These are phyloP conservation scores for Macrobrachium nipponense DNA, from an alignment of 1,140 invertebrate species.

Conservation along the genomic window DNA sequence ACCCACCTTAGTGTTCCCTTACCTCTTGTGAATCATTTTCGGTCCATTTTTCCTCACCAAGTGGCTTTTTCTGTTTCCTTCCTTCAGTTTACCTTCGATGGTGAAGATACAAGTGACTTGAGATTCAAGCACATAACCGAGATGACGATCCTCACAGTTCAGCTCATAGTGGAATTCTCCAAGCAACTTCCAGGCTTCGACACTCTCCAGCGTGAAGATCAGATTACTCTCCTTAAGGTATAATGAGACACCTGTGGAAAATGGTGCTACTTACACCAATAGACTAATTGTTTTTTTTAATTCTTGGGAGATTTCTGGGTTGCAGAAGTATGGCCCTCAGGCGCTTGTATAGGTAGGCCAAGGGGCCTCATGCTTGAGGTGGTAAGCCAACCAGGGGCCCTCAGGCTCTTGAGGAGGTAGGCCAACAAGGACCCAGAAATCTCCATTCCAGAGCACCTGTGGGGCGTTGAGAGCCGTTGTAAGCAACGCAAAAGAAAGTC, in stretches of 20 bases:
- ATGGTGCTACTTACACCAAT: constrained; percentile 36
- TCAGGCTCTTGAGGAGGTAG: not conserved
- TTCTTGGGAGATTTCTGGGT: constrained; percentile 54
- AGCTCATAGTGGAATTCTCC: constrained; percentile 97
- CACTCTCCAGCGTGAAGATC: constrained; percentile 92
- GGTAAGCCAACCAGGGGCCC: not conserved
- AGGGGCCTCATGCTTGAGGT: not conserved
- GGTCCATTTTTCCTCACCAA: constrained; percentile 53
- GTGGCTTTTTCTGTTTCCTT: constrained; percentile 59
- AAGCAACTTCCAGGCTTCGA: constrained; percentile 95
- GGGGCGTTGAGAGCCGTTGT: constrained; percentile 12
- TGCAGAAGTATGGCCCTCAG: not conserved
- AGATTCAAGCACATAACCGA: constrained; percentile 93
- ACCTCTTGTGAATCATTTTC: constrained; percentile 59
- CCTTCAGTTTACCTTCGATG: constrained; percentile 61
- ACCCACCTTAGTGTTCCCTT: constrained; percentile 54
- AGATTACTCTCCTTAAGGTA: constrained; percentile 95
- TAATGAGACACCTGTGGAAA: constrained; percentile 43
- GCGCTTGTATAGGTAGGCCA: too few species aligned
- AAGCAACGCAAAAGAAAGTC: constrained; percentile 30
- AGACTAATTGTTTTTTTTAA: constrained; percentile 33
- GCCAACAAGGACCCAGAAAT: constrained; percentile 38
- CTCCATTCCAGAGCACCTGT: constrained; percentile 48
- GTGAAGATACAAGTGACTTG: constrained; percentile 61
- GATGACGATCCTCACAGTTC: constrained; percentile 96